Evolutionary conservation across 2,113 vertebrate genomes (phyloP).

Genomic region (Seriola dumerili): DNA sequence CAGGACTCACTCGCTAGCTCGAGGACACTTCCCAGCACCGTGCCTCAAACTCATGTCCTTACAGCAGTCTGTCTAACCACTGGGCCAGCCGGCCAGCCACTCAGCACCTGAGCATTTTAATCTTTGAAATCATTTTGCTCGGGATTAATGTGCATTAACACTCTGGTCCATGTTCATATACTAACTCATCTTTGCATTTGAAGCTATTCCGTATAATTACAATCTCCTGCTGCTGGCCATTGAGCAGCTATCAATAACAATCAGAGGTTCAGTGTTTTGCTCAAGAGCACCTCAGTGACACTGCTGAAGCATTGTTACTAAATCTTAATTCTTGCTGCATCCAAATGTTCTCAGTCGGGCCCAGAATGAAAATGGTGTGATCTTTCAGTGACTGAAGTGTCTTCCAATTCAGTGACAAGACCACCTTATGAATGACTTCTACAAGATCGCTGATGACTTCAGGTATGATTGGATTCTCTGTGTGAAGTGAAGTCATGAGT

Average conservation of each 20-base stretch:
- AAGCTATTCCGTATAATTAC: constrained; percentile 36
- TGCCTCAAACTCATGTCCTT: neutral
- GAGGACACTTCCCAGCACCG: constrained; percentile 3
- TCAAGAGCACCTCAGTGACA: constrained; percentile 23
- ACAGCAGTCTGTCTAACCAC: neutral
- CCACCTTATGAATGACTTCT: neutral
- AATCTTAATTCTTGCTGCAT: neutral
- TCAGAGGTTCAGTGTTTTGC: constrained; percentile 10
- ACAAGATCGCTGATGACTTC: neutral
- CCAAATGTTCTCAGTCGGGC: neutral
- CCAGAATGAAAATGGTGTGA: neutral
- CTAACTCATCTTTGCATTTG: constrained; percentile 9
- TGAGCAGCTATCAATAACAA: constrained; percentile 21
- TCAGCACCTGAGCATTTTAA: constrained; percentile 21
- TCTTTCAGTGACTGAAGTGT: neutral
- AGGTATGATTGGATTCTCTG: neutral
- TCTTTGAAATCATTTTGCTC: constrained; percentile 26
- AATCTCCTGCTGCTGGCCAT: constrained; percentile 10
- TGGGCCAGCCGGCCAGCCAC: neutral
- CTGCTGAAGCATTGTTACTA: neutral
- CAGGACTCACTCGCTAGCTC: constrained; percentile 2
- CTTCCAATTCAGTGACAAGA: neutral
- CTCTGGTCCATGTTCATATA: constrained; percentile 8
- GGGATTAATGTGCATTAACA: constrained; percentile 29
- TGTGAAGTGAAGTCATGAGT: neutral